phyloP scores from a whole-genome alignment of 1,140 invertebrate species.

The Zelostemma sp. region DNA sequence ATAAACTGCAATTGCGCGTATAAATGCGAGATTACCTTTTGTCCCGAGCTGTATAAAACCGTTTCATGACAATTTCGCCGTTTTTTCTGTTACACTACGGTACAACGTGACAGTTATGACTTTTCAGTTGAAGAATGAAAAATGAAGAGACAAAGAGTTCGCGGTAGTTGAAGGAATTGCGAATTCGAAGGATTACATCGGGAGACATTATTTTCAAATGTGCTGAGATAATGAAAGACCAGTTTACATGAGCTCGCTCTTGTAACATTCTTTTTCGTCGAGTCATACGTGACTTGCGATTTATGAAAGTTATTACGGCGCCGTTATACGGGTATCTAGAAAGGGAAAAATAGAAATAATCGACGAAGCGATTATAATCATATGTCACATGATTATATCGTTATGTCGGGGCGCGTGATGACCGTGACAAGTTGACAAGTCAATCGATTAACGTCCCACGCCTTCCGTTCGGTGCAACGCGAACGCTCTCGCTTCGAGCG shows the following conservation, averaged over 20 bases:
- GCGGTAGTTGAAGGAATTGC: too few species aligned
- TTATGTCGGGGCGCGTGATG: conserved; percentile 32
- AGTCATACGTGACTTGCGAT: conserved; percentile 10
- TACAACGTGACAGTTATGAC: neutral
- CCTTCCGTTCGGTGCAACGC: conserved; percentile 16
- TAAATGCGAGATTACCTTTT: neutral
- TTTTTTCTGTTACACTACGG: neutral
- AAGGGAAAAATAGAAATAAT: conserved; percentile 11
- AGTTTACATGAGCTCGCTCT: neutral
- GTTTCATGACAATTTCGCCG: neutral
- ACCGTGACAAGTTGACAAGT: conserved; percentile 45
- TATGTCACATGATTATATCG: conserved; percentile 22
- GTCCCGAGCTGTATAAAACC: neutral
- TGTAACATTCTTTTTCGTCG: neutral
- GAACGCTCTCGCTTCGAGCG: conserved; percentile 21
- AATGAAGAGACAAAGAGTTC: too few species aligned
- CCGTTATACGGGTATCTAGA: conserved; percentile 12
- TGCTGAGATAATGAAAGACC: neutral
- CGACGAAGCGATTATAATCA: conserved; percentile 24
- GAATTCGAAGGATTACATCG: too few species aligned
- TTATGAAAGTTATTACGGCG: conserved; percentile 6
- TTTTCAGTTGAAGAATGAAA: too few species aligned
- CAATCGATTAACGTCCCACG: conserved; percentile 47
- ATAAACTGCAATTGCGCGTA: too few species aligned
- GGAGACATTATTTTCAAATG: too few species aligned